Percentiles rank a stretch among this genome's conserved stretches.
Evolutionary conservation across 2,888 invertebrate species (phyloP).

Genomic region (Cosmia pyralina): DNA sequence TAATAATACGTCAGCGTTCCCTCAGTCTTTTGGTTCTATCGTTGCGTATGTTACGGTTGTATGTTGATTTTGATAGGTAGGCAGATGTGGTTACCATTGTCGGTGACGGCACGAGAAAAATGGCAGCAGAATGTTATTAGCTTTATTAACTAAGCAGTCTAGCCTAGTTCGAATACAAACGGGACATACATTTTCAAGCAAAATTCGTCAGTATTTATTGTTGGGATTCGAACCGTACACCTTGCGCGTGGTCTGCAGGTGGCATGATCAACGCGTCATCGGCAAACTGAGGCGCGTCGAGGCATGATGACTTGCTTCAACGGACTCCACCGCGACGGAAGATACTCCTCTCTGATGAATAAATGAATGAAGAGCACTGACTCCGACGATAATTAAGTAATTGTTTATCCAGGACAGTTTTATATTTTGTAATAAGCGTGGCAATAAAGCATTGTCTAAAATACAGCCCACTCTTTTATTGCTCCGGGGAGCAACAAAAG

Average conservation of each 20-base stretch:
- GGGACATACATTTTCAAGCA: background rate
- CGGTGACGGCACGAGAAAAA: slow-evolving; percentile 53
- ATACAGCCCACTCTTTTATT: no score
- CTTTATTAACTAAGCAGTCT: background rate
- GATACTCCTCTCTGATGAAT: no score
- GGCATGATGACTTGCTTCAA: background rate
- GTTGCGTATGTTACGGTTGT: slow-evolving; percentile 82
- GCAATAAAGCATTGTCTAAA: no score
- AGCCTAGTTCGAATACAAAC: background rate
- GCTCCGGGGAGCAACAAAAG: no score
- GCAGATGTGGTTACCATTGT: slow-evolving; percentile 73
- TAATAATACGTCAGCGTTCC: slow-evolving; percentile 87
- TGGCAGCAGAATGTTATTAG: accelerated
- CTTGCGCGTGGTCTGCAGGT: background rate
- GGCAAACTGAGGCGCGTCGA: background rate
- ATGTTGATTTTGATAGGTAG: slow-evolving; percentile 84
- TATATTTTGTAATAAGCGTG: no score
- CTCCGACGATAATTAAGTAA: no score
- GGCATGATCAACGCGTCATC: background rate
- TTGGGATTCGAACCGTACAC: no score
- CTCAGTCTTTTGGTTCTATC: slow-evolving; percentile 86
- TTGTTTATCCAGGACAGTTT: no score
- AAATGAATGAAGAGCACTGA: no score
- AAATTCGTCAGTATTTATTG: no score
- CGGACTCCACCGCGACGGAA: no score